Percentiles rank a stretch among this genome's conserved stretches.
Conservation (phyloP, 2,797 vertebrate species). For the Ctenosaura bakeri region DNA sequence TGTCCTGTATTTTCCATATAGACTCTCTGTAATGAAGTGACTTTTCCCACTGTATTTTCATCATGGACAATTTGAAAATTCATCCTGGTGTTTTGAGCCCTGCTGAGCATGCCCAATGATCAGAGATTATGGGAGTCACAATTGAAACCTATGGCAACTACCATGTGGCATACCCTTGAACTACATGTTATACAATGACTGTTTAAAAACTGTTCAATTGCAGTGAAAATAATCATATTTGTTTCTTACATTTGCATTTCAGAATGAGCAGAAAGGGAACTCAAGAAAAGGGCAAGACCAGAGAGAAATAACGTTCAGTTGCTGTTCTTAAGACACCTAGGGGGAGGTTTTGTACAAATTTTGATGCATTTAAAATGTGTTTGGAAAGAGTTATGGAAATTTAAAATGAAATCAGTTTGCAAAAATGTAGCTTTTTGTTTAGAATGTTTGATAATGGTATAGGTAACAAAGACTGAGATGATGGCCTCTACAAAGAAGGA, state of each 20-base stretch:
- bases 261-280: neutral
- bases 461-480: no score
- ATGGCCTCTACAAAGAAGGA: no score
- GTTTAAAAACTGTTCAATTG: slow-evolving; percentile 6
- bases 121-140: neutral
- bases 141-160: neutral
- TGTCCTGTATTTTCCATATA: neutral
- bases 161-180: neutral
- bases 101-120: neutral
- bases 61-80: neutral
- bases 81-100: neutral
- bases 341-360: neutral
- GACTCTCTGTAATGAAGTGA: neutral
- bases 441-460: neutral
- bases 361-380: neutral
- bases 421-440: slow-evolving; percentile 13
- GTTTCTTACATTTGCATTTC: neutral
- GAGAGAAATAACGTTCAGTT: neutral
- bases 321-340: neutral
- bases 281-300: neutral
- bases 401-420: neutral
- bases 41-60: no score
- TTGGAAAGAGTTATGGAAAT: neutral
- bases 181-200: neutral
- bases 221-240: neutral